Conservation (phyloP, 35 echinoderm and acorn worm genomes). For the Lytechinus pictus region DNA sequence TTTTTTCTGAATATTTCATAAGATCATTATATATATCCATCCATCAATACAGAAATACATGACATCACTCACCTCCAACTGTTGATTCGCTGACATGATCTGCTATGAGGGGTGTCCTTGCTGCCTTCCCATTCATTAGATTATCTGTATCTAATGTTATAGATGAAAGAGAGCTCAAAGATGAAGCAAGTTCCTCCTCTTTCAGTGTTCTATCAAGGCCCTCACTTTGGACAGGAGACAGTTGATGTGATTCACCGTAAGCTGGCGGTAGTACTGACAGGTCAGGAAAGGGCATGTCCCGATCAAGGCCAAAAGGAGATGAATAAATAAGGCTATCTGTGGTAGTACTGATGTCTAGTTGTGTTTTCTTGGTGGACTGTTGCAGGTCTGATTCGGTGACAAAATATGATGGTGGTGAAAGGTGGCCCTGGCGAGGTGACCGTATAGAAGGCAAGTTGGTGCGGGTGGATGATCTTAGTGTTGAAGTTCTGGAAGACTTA, state of each 20-base stretch:
- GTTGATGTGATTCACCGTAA: background rate
- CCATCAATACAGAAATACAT: background rate
- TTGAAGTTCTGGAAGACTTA: background rate
- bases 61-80: constrained; percentile 25
- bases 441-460: background rate
- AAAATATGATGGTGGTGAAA: background rate
- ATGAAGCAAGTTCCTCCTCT: constrained; percentile 9
- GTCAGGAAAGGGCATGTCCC: background rate
- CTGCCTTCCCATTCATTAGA: background rate
- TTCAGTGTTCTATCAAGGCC: background rate
- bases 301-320: constrained; percentile 31
- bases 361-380: background rate
- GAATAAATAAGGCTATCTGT: constrained; percentile 42
- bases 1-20: too few species aligned
- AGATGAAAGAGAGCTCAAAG: background rate
- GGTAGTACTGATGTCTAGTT: constrained; percentile 21
- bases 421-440: background rate
- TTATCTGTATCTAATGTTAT: background rate
- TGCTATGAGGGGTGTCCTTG: background rate
- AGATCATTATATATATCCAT: too few species aligned
- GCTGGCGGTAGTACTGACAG: background rate
- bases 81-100: constrained; percentile 42
- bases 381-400: background rate
- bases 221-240: background rate
- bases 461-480: background rate